Evolutionary conservation across 2,797 vertebrate genomes (phyloP), one percentile per base, ranked within the genome.

Genomic region (Hephaestus fuliginosus): DNA sequence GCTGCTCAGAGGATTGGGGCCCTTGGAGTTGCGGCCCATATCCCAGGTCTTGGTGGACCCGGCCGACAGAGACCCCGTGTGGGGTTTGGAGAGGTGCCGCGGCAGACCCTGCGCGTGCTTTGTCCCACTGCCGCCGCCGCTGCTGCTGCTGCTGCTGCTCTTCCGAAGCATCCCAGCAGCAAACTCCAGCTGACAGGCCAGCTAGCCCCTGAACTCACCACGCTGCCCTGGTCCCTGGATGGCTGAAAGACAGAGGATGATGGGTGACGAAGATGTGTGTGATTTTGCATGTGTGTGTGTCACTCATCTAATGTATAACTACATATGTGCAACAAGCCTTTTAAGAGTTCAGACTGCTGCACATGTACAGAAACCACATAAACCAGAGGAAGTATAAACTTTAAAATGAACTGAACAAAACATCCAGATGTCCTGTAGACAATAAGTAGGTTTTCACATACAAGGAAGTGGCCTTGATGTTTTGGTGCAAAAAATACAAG

Each of bases 11-110:
- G 94, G 95, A 80, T 94, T 96, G 85, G 89, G 89, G 76, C 68
- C 83, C 82, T 93, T 96, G 86, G 95, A 94, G 92, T 91, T 94
- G 80, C 95, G 95, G 64, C 96, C 97, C 95, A 96, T 96, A 79
- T 95, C 96, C 96, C 95, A 96, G 61, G 95, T 93, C 85, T 90
- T 93, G 65, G 88, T 94, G 62, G 96, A 96, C 85, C 90, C 94
- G 0, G 90, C 80, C 0, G 95, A 94, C 73, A 94, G 74, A 62
- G 93, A 93, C 70, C 95, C 96, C 41, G 94, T 91, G 89, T 95
- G 94, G 82, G 94, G 89, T 82, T 95, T 94, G 83, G 95, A 94
- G 62, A 93, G 92, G 66, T 90, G 86, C 61, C 87, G 91, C 82
- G 95, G 92, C 85, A 92, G 89, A 85, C 92, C 95, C 89, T 95